Evolutionary conservation across 2,888 invertebrate species (phyloP).

Genomic region (Hyposoter didymator): DNA sequence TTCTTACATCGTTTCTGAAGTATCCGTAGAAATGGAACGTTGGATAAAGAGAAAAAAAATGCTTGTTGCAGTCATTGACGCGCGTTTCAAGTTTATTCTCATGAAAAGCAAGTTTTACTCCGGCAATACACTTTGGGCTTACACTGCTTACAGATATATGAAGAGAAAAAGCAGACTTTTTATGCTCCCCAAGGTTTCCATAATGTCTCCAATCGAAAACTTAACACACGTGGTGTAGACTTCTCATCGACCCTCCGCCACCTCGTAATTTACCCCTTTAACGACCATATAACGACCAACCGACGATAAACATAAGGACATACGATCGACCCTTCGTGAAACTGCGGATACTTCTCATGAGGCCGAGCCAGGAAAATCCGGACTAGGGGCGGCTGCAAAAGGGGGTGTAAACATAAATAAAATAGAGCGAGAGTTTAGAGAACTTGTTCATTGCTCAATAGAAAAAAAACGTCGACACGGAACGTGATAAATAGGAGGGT

Average conservation of each 20-base stretch:
- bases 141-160: background rate
- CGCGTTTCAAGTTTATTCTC: background rate
- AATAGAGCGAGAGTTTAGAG: slow-evolving; percentile 1
- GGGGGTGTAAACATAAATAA: slow-evolving; percentile 2
- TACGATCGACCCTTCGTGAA: slow-evolving; percentile 35
- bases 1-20: background rate
- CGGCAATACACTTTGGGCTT: background rate
- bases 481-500: background rate
- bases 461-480: background rate
- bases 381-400: background rate
- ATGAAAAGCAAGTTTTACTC: slow-evolving; percentile 1
- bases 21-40: background rate
- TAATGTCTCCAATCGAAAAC: slow-evolving; percentile 23
- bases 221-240: background rate
- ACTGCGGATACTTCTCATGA: slow-evolving; percentile 16
- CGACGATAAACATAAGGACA: slow-evolving; percentile 61
- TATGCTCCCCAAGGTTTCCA: slow-evolving; percentile 41
- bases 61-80: background rate
- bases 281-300: slow-evolving; percentile 64
- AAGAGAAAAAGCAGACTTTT: slow-evolving; percentile 11
- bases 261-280: slow-evolving; percentile 66
- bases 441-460: background rate
- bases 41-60: background rate
- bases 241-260: slow-evolving; percentile 53
- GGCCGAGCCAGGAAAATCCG: background rate